Conservation (phyloP, 2,113 vertebrate genomes). For the Ornithorhynchus anatinus region DNA sequence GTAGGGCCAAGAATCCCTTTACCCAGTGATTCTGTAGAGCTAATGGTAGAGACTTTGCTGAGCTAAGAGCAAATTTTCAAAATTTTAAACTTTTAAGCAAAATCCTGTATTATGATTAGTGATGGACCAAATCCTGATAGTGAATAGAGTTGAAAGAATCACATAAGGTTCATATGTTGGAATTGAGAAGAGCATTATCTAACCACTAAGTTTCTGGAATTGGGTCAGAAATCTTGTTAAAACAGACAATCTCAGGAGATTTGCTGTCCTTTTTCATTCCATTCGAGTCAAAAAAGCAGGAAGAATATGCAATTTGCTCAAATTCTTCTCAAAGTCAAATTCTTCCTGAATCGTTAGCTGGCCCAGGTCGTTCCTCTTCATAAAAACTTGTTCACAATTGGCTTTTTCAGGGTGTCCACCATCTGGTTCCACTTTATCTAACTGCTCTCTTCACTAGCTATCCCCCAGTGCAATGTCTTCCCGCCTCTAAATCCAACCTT, state of each 20-base stretch:
- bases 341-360: too few relatives aligned
- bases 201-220: slow-evolving; percentile 2
- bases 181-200: slow-evolving; percentile 19
- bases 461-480: too few relatives aligned
- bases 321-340: too few relatives aligned
- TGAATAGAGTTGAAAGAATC: slow-evolving; percentile 29
- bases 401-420: too few relatives aligned
- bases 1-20: slow-evolving; percentile 31
- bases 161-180: slow-evolving; percentile 22
- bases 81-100: slow-evolving; percentile 44
- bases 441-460: too few relatives aligned
- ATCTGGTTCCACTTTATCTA: too few relatives aligned
- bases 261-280: slow-evolving; percentile 25
- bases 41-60: slow-evolving; percentile 4
- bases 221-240: slow-evolving; percentile 33
- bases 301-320: slow-evolving; percentile 2
- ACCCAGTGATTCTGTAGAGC: slow-evolving; percentile 31
- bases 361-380: too few relatives aligned
- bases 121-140: slow-evolving; percentile 38
- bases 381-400: too few relatives aligned
- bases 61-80: slow-evolving; percentile 33
- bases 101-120: slow-evolving; percentile 58
- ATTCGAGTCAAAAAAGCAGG: slow-evolving; percentile 2
- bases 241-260: slow-evolving; percentile 21
- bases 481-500: too few relatives aligned